Evolutionary conservation across 1,140 invertebrate species (phyloP), one percentile per base, ranked within the genome.

Genomic region (Atta colombica): DNA sequence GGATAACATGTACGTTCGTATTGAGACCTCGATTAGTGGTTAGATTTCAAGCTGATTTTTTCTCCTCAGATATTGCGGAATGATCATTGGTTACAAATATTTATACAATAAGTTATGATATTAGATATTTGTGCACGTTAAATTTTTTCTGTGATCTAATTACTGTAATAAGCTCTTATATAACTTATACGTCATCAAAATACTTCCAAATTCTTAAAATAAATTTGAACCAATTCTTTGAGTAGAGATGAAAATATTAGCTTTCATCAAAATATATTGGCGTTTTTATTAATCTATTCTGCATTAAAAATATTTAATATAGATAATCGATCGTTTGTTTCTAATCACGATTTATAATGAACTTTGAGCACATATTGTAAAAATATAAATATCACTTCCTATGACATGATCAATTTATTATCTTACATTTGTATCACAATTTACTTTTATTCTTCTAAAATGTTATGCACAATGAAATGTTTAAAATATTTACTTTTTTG

Each of bases 401-500:
- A 31, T 39, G 7, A 58, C 1, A 28, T 16, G 3, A 75, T 58
- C 35, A n/a, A 66, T 21, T 68, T 68, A 21, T n/a, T 18, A 21
- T 39, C 10, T 39, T 39, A 39, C 31, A 35, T 58, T 58, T 58
- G 51, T 12, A 28, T 31, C 1, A 4, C 51, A 75, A 12, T 77
- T 77, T 61, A 5, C 10, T 45, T 45, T 45, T 14, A 7, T 45
- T 60, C 4, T 77, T 61, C 7, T 61, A 25, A n/a, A 45, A n/a
- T 3, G 1, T 10, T 0, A 60, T 25, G 16, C 6, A 60, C n/a
- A 35, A 58, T 75, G 2, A 74, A 53, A 55, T 25, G 21, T 2
- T 45, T 45, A 74, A 74, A 35, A 58, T 72, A 74, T 21, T 58
- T n/a, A n/a, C 51, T 25, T 77, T 61, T 77, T 39, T 58, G 21